Percentiles rank a stretch among this genome's conserved stretches.
Conservation (phyloP, 2,888 invertebrate genomes). For the Callosobruchus maculatus region DNA sequence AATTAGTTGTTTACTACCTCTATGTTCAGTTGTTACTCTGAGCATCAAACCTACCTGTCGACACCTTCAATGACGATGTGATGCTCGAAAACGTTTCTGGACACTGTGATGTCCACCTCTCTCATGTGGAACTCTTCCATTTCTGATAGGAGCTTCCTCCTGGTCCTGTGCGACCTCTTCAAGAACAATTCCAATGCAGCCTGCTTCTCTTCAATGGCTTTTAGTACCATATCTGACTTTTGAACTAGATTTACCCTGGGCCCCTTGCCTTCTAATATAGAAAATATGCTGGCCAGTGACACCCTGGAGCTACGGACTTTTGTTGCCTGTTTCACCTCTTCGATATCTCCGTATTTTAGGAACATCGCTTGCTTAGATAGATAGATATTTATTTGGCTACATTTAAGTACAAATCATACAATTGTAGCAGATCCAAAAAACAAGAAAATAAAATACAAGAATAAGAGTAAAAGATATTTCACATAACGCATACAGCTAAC, state of each 20-base stretch:
- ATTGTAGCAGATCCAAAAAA: no score
- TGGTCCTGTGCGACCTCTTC: conserved; percentile 24
- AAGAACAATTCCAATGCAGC: conserved; percentile 19
- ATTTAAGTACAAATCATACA: background rate
- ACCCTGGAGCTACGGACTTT: background rate
- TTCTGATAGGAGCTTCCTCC: conserved; percentile 27
- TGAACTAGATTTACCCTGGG: conserved; percentile 29
- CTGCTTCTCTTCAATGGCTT: conserved; percentile 29
- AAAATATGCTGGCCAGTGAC: conserved; percentile 8
- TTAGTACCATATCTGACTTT: conserved; percentile 32
- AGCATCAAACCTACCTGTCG: conserved; percentile 47
- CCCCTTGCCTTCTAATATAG: conserved; percentile 17
- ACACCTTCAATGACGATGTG: conserved; percentile 44
- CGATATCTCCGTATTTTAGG: background rate
- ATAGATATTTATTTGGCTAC: no score
- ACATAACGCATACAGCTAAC: no score
- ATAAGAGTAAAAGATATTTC: no score
- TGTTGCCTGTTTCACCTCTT: background rate
- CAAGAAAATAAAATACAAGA: no score
- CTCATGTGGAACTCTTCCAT: conserved; percentile 54
- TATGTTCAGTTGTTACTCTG: no score
- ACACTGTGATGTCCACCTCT: conserved; percentile 52
- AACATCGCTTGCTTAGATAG: background rate
- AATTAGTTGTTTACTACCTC: no score
- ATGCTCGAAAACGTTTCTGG: conserved; percentile 51